Percentiles rank a stretch among this genome's conserved stretches.
Conservation (phyloP, 2,113 vertebrate species). For the Orthonyx spaldingii region DNA sequence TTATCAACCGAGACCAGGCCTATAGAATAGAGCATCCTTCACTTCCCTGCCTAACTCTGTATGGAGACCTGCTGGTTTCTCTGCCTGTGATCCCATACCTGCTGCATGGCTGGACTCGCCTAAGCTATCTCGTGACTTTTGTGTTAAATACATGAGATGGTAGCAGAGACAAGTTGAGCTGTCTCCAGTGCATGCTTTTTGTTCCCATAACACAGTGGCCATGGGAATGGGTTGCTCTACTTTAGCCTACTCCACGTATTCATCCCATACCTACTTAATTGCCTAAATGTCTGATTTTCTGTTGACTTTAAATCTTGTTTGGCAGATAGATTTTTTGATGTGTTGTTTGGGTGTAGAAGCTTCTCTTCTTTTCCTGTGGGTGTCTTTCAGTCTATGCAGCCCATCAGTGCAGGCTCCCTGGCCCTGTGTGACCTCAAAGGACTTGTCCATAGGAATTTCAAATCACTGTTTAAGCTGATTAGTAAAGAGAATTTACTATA, state of each 20-base stretch:
- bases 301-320: not conserved
- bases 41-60: not conserved
- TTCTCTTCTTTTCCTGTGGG: not conserved
- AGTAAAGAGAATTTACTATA: not conserved
- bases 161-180: not conserved
- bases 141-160: not conserved
- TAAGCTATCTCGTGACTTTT: not conserved
- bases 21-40: not conserved
- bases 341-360: not conserved
- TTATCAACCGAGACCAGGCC: not conserved
- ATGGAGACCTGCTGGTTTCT: not conserved
- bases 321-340: not conserved
- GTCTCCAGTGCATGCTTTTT: not conserved
- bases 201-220: fast-evolving
- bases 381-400: not conserved
- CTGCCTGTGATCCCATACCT: not conserved
- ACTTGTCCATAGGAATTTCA: not conserved
- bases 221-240: not conserved
- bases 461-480: not conserved
- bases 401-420: not conserved
- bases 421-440: not conserved
- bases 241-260: not conserved
- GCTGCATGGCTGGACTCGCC: fast-evolving
- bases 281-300: not conserved
- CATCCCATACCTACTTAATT: not conserved